Evolutionary conservation across 2,888 invertebrate species (phyloP).

Genomic region (Oligia strigilis): DNA sequence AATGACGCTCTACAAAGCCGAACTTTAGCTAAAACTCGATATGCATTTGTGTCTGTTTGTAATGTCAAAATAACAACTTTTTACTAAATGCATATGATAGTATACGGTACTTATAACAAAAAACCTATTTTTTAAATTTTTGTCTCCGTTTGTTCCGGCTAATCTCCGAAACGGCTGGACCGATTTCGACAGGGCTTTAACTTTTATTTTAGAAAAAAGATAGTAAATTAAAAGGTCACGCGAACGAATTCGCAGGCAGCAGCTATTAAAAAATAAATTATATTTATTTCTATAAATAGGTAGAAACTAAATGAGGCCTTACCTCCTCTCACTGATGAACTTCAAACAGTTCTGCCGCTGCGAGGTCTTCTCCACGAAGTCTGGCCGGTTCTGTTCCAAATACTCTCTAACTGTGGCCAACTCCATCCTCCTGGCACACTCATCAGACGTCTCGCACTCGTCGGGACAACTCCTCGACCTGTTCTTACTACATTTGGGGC

Average conservation of each 20-base stretch:
- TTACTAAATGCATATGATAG: neutral
- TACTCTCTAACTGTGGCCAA: conserved; percentile 92
- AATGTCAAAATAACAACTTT: neutral
- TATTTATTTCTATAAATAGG: neutral
- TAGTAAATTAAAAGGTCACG: neutral
- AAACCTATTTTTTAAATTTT: too few relatives aligned
- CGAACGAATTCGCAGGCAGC: neutral
- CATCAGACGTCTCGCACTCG: conserved; percentile 82
- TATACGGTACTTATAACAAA: too few relatives aligned
- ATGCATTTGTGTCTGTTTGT: too few relatives aligned
- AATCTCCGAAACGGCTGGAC: neutral
- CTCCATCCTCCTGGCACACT: conserved; percentile 74
- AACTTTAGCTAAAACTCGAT: neutral
- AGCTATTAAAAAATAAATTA: neutral
- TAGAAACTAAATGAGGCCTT: conserved; percentile 55
- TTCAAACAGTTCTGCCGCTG: conserved; percentile 83
- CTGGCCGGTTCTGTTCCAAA: conserved; percentile 92
- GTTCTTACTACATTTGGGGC: conserved; percentile 67
- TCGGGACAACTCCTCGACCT: conserved; percentile 81
- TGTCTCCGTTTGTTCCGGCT: neutral
- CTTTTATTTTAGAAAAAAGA: neutral
- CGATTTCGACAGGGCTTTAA: neutral
- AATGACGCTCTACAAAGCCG: neutral
- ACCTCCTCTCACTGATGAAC: conserved; percentile 83
- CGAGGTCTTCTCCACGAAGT: conserved; percentile 90